These are phyloP conservation scores for Xiphorhynchus elegans DNA, from an alignment of 2,113 vertebrate genomes.

Conservation along the genomic window DNA sequence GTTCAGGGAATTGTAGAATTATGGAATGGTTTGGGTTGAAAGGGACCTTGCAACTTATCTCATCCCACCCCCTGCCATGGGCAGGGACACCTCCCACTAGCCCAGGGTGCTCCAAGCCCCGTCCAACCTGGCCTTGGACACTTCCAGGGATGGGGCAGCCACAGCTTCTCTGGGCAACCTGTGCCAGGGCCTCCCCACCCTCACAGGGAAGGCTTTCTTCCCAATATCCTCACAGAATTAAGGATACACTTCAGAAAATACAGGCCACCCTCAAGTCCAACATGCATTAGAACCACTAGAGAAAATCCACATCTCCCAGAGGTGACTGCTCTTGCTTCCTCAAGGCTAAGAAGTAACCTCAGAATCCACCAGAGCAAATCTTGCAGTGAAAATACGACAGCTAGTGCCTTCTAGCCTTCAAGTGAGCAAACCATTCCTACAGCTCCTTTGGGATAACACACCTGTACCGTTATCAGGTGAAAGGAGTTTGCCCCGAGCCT, in stretches of 20 bases:
- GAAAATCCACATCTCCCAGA: fast-evolving
- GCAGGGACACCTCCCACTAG: background rate
- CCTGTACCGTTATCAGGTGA: fast-evolving
- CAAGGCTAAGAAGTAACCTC: background rate
- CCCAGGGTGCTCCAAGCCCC: fast-evolving
- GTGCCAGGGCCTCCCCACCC: fast-evolving
- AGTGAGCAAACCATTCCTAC: background rate
- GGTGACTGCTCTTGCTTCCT: fast-evolving
- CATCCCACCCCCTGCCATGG: fast-evolving
- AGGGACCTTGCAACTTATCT: background rate
- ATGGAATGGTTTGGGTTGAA: background rate
- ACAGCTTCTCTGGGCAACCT: background rate
- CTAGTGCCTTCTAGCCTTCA: fast-evolving
- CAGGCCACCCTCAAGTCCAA: background rate
- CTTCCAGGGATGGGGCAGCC: background rate
- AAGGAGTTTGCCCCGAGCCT: background rate
- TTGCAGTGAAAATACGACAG: background rate
- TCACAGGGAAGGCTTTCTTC: background rate
- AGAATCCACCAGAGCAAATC: background rate
- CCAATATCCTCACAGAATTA: background rate
- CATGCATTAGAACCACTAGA: background rate
- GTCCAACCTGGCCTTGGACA: fast-evolving
- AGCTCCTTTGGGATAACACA: background rate
- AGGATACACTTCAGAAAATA: background rate
- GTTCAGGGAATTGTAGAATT: background rate